Base-by-base conservation (phyloP, 1,140 invertebrate genomes). In the Rhysida immarginata region DNA sequence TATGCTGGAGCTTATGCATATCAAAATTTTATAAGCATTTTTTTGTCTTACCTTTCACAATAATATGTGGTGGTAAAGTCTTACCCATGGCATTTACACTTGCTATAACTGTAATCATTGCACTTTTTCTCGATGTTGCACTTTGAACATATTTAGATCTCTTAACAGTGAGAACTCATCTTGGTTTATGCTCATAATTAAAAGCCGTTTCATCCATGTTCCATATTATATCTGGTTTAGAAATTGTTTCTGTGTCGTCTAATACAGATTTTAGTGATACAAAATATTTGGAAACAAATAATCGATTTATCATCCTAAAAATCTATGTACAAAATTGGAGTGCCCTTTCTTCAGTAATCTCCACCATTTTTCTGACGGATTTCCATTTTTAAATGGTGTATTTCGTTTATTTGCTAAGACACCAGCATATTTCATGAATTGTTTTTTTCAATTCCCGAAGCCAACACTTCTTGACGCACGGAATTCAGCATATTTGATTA, bases 311-410 rank as follows among this genome's bases (percentile, higher is more conserved):
- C 11, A 20, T 20, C 20, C 46, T 49, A 20, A 20, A 13, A 13
- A 20, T 49, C 46, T 18, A 8, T 49, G 8, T 11, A 24, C 23
- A 24, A 49, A 20, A 49, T 49, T 20, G 18, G 11, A 11, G 20
- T 49, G 46, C 20, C 46, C 20, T 13, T 24, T 18, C 20, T 49
- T 49, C 11, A 49, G 18, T 20, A 49, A 20, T 24, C 46, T 8
- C 18, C 18, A 49, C 46, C 46, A 49, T 49, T 49, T 49, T 13
- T 49, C 46, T n/a, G n/a, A n/a, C n/a, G n/a, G n/a, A n/a, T n/a
- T n/a, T n/a, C n/a, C n/a, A n/a, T n/a, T n/a, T n/a, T n/a, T n/a
- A n/a, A n/a, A n/a, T n/a, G n/a, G n/a, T n/a, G n/a, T n/a, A n/a
- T n/a, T n/a, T n/a, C n/a, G 8, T 8, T 13, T 13, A 20, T 8